Percentiles rank a stretch among this genome's conserved stretches.
Evolutionary conservation across 2,888 invertebrate species (phyloP).

Genomic region (Sinodicranocentrus sp.): DNA sequence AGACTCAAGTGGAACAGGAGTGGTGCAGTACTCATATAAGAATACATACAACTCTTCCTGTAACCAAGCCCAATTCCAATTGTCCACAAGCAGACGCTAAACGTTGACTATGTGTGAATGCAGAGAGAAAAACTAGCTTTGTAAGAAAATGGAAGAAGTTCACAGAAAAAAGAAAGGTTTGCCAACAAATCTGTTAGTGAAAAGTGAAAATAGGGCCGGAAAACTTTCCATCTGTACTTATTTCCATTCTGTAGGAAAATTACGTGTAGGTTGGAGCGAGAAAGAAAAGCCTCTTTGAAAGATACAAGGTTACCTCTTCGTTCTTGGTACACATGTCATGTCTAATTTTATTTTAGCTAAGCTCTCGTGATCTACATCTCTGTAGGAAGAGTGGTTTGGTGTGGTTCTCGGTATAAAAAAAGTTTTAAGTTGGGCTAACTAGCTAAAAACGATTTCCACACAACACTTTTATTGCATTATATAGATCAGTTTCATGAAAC

Average conservation of each 20-base stretch:
- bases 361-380: neutral
- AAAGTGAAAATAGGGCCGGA: constrained; percentile 16
- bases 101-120: too few relatives aligned
- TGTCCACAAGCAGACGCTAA: too few relatives aligned
- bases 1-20: constrained; percentile 11
- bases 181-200: constrained; percentile 46
- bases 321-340: constrained; percentile 41
- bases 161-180: constrained; percentile 7
- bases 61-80: too few relatives aligned
- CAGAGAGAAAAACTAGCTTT: too few relatives aligned
- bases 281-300: too few relatives aligned
- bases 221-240: constrained; percentile 21
- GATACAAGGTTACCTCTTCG: constrained; percentile 6
- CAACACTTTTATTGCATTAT: neutral
- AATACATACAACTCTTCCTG: too few relatives aligned
- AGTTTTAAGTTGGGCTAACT: neutral
- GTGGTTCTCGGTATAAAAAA: neutral
- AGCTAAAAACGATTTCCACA: constrained; percentile 1
- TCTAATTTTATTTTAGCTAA: constrained; percentile 58
- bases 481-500: too few relatives aligned
- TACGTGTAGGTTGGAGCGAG: too few relatives aligned
- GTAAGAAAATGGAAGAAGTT: neutral
- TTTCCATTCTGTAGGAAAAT: constrained; percentile 5
- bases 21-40: too few relatives aligned
- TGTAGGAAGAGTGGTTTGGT: neutral